Conservation (phyloP, 2,888 invertebrate genomes). For the Apomyelois bistriatella region DNA sequence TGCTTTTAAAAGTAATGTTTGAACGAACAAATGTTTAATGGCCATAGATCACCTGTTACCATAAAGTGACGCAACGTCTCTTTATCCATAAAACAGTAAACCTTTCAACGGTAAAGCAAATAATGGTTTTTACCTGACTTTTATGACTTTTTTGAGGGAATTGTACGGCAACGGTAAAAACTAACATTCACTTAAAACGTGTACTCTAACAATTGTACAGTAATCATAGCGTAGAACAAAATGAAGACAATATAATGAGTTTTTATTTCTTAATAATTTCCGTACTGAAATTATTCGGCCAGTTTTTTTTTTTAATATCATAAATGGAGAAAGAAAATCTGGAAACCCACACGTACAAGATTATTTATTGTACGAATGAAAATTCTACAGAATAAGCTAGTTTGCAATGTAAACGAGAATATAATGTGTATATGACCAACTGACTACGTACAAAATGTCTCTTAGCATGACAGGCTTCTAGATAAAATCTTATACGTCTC, state of each 20-base stretch:
- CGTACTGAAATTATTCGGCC: no score
- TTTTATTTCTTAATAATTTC: background rate
- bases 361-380: no score
- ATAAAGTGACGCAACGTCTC: slow-evolving; percentile 55
- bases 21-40: slow-evolving; percentile 27
- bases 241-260: background rate
- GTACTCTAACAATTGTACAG: background rate
- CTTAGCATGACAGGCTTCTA: background rate
- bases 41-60: slow-evolving; percentile 40
- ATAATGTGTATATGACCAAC: background rate
- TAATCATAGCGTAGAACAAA: background rate
- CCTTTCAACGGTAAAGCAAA: slow-evolving; percentile 43
- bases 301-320: no score
- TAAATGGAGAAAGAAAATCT: no score
- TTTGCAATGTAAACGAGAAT: background rate
- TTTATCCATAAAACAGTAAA: slow-evolving; percentile 54
- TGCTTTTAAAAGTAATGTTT: background rate
- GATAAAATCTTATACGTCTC: slow-evolving; percentile 6
- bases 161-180: slow-evolving; percentile 19
- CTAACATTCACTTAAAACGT: slow-evolving; percentile 14
- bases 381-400: no score
- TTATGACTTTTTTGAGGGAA: slow-evolving; percentile 5
- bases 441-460: background rate
- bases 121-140: slow-evolving; percentile 58
- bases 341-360: no score